Conservation (phyloP, 2,797 vertebrate species). For the Loriculus beryllinus region DNA sequence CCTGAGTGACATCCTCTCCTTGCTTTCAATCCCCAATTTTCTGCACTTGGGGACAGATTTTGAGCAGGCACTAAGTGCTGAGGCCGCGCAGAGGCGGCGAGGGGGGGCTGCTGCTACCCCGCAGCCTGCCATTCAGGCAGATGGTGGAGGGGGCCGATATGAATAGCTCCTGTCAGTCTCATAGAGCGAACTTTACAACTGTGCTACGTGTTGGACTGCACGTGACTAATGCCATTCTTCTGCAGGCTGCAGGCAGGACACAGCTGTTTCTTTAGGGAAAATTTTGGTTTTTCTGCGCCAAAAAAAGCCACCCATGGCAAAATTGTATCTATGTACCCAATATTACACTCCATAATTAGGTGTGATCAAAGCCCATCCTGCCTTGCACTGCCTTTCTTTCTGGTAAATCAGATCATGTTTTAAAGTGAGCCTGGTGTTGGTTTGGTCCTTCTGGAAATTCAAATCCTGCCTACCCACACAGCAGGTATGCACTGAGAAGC, state of each 20-base stretch:
- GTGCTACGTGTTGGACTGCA: constrained; percentile 69
- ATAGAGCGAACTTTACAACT: constrained; percentile 67
- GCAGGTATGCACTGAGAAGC: background rate
- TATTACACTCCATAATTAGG: constrained; percentile 9
- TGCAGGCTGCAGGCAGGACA: constrained; percentile 56
- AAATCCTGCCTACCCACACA: background rate
- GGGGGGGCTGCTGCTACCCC: constrained; percentile 51
- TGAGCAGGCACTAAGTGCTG: constrained; percentile 33
- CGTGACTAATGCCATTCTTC: constrained; percentile 71
- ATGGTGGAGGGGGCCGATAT: constrained; percentile 68
- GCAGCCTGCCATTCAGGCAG: constrained; percentile 74
- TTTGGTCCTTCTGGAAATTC: constrained; percentile 13
- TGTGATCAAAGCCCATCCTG: constrained; percentile 1
- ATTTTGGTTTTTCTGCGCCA: constrained; percentile 1
- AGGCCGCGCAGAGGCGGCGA: background rate
- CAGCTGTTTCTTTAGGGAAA: constrained; percentile 69
- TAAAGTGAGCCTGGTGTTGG: background rate
- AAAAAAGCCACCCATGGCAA: background rate
- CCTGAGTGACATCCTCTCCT: constrained; percentile 28
- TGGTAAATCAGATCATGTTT: background rate
- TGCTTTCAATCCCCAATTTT: constrained; percentile 22
- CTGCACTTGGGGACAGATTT: constrained; percentile 40
- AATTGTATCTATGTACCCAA: background rate
- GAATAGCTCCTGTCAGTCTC: constrained; percentile 76
- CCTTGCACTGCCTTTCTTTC: background rate